phyloP scores from a whole-genome alignment of 2,797 vertebrate species.

The Tokudaia muenninki region DNA sequence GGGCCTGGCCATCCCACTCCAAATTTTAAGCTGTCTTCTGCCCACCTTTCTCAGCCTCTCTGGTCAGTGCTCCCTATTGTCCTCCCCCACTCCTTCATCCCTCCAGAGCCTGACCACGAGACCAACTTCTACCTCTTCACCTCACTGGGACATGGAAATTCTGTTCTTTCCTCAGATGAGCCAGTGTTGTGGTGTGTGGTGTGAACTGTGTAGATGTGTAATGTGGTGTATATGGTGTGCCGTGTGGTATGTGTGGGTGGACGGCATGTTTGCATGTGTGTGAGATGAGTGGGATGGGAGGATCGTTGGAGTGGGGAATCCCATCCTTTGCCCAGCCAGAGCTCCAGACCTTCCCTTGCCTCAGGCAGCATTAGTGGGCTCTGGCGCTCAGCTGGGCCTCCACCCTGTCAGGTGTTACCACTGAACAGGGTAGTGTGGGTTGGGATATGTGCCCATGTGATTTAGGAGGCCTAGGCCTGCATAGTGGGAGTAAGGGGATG shows the following conservation, averaged over 20 bases:
- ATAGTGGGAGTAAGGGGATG: background rate
- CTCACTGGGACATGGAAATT: too few species aligned
- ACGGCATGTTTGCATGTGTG: background rate
- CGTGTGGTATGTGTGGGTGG: background rate
- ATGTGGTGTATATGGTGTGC: background rate
- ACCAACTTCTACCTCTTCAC: background rate
- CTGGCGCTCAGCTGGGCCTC: background rate
- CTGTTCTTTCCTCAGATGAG: background rate
- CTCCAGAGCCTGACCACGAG: background rate
- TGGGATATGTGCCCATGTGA: background rate
- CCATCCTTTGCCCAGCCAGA: background rate
- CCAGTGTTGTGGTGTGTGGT: background rate
- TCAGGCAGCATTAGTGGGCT: too few species aligned
- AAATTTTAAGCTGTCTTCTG: background rate
- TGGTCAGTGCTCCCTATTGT: background rate
- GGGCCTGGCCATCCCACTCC: too few species aligned
- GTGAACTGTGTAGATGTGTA: too few species aligned
- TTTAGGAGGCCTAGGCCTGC: background rate
- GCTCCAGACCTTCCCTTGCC: background rate
- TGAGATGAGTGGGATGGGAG: background rate
- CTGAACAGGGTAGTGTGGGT: background rate
- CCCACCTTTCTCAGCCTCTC: background rate
- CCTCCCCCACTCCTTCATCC: background rate
- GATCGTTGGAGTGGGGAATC: background rate
- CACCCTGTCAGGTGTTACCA: background rate